phyloP scores from a whole-genome alignment of 2,797 vertebrate genomes.

The Staurois parvus region DNA sequence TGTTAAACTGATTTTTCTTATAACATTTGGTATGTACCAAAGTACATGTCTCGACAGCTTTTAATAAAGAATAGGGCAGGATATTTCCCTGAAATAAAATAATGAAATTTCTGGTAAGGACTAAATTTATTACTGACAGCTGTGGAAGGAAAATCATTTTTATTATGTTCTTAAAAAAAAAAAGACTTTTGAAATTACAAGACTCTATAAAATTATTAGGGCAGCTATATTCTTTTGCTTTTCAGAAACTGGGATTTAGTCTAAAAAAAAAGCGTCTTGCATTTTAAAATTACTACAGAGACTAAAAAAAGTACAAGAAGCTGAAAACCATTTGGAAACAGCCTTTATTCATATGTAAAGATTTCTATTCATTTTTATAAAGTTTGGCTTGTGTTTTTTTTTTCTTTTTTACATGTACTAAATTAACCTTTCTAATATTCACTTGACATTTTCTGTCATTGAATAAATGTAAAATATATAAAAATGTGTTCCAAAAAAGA shows the following conservation, averaged over 20 bases:
- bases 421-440: too few species aligned
- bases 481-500: too few species aligned
- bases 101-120: constrained; percentile 20
- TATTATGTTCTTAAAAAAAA: constrained; percentile 13
- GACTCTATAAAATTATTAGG: constrained; percentile 25
- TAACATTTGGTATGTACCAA: background rate
- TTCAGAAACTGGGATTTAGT: constrained; percentile 17
- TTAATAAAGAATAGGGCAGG: background rate
- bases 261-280: background rate
- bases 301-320: background rate
- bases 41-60: constrained; percentile 20
- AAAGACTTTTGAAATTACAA: constrained; percentile 19
- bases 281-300: constrained; percentile 20
- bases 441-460: too few species aligned
- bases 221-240: constrained; percentile 11
- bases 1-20: constrained; percentile 7
- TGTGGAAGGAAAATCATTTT: constrained; percentile 27
- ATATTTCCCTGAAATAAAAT: constrained; percentile 32
- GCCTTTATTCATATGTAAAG: background rate
- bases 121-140: constrained; percentile 17
- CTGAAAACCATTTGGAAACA: background rate
- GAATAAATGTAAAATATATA: too few species aligned
- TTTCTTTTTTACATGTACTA: too few species aligned
- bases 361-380: too few species aligned
- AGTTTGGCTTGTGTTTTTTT: too few species aligned